Conservation (phyloP, 2,797 vertebrate genomes). For the Podargus strigoides region DNA sequence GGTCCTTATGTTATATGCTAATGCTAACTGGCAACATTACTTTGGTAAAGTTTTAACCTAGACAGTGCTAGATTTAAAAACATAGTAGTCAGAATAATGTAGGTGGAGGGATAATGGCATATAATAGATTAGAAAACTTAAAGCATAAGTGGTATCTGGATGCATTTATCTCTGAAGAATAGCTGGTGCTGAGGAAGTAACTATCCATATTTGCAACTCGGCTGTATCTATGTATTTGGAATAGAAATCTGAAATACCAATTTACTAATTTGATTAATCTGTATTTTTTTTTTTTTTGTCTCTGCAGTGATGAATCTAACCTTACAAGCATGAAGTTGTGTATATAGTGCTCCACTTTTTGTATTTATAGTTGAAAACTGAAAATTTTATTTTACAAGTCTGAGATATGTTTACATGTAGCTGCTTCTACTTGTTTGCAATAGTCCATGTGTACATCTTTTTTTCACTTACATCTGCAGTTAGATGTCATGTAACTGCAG, state of each 20-base stretch:
- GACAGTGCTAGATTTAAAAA: not conserved
- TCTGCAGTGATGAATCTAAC: slow-evolving; percentile 98
- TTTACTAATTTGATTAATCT: slow-evolving; percentile 65
- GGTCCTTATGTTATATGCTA: not conserved
- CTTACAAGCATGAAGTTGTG: slow-evolving; percentile 96
- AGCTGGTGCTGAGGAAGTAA: not conserved
- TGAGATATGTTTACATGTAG: slow-evolving; percentile 81
- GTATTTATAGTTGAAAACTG: slow-evolving; percentile 93
- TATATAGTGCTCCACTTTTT: slow-evolving; percentile 91
- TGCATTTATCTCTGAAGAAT: not conserved
- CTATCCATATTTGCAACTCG: not conserved
- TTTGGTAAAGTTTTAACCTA: not conserved
- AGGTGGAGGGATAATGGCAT: not conserved
- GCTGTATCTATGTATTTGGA: not conserved
- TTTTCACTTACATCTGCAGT: slow-evolving; percentile 63
- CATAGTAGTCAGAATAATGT: not conserved
- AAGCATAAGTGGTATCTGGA: not conserved
- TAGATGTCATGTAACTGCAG: slow-evolving; percentile 55
- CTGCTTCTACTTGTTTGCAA: slow-evolving; percentile 86
- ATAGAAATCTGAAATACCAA: not conserved
- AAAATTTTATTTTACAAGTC: slow-evolving; percentile 77
- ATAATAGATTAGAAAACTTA: not conserved
- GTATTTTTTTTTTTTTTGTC: slow-evolving; percentile 72
- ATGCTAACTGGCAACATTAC: not conserved
- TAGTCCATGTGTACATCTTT: slow-evolving; percentile 62